phyloP scores from a whole-genome alignment of 2,113 vertebrate species.

The Myotis brandtii region DNA sequence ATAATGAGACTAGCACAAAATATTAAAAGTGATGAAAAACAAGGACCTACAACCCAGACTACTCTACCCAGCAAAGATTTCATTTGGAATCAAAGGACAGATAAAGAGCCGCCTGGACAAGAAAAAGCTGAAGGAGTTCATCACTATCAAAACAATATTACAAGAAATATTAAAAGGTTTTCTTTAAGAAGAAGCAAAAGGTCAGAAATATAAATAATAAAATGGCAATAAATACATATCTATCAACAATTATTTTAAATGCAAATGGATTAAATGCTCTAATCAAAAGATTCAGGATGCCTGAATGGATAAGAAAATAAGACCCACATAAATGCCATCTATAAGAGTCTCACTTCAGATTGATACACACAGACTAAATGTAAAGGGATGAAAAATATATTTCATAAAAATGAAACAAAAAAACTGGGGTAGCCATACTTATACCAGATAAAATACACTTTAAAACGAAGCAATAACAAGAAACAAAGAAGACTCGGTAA shows the following conservation, averaged over 20 bases:
- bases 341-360: not conserved
- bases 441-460: not conserved
- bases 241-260: not conserved
- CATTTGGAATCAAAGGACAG: not conserved
- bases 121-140: not conserved
- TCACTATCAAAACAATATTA: not conserved
- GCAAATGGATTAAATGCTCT: not conserved
- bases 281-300: not conserved
- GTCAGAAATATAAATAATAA: not conserved
- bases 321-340: not conserved
- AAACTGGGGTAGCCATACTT: not conserved
- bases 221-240: not conserved
- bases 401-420: not conserved
- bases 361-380: not conserved
- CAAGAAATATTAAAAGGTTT: not conserved
- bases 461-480: not conserved
- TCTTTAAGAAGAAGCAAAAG: not conserved
- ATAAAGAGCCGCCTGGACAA: not conserved
- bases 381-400: not conserved
- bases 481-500: not conserved
- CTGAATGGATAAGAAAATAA: not conserved
- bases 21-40: not conserved
- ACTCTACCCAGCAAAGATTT: not conserved
- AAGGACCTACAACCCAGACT: not conserved
- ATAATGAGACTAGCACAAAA: not conserved